Evolutionary conservation across 1,140 invertebrate genomes (phyloP).

Genomic region (Neocloeon triangulifer): DNA sequence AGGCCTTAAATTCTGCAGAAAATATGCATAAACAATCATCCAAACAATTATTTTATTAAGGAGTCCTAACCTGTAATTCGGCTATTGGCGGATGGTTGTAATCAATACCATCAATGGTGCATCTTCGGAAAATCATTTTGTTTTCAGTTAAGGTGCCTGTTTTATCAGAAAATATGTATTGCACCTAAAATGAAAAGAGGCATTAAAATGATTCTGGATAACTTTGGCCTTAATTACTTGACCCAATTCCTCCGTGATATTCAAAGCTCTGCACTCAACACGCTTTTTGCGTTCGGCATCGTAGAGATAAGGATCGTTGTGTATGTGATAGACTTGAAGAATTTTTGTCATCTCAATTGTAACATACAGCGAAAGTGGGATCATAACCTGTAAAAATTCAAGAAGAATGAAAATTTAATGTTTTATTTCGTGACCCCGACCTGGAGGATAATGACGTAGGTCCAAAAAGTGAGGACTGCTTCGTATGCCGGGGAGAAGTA

Average conservation of each 20-base stretch:
- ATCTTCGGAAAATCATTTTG: conserved; percentile 85
- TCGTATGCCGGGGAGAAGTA: conserved; percentile 39
- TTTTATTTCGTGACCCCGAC: conserved; percentile 16
- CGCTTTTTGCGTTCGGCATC: conserved; percentile 61
- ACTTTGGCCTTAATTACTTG: conserved; percentile 29
- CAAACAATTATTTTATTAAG: too few species aligned
- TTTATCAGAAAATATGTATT: conserved; percentile 94
- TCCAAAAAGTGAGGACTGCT: conserved; percentile 80
- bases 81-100: conserved; percentile 57
- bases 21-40: conserved; percentile 8
- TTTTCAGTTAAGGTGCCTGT: conserved; percentile 96
- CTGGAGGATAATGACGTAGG: conserved; percentile 86
- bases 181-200: conserved; percentile 29
- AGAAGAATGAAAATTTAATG: background rate
- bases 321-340: conserved; percentile 87
- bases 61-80: conserved; percentile 9
- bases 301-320: conserved; percentile 69
- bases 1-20: conserved; percentile 8
- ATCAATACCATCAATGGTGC: conserved; percentile 70
- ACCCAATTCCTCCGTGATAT: conserved; percentile 92
- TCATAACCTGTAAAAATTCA: conserved; percentile 58
- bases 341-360: conserved; percentile 94
- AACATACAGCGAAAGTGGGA: conserved; percentile 89
- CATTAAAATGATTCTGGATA: background rate
- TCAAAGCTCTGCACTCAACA: conserved; percentile 84